These are phyloP conservation scores for Spisula subtruncata DNA, from an alignment of 2,888 invertebrate genomes.

Conservation along the genomic window DNA sequence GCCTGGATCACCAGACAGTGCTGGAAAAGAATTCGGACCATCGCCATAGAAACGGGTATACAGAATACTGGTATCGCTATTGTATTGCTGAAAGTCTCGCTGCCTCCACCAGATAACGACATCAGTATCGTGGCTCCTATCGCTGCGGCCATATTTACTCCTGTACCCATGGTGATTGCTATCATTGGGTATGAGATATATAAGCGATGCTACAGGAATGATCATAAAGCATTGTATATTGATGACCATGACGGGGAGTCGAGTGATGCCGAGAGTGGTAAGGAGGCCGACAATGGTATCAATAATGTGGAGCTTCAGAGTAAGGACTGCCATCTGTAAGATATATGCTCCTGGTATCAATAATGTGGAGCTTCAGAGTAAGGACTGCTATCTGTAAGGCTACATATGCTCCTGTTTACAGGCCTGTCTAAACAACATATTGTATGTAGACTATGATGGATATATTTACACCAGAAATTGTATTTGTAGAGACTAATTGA, in stretches of 20 bases:
- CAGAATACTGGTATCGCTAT: constrained; percentile 93
- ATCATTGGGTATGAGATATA: constrained; percentile 74
- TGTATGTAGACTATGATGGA: no score
- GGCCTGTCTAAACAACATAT: not conserved
- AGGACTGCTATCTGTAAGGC: not conserved
- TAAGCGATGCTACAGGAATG: constrained; percentile 72
- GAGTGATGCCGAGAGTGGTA: not conserved
- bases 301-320: constrained; percentile 15
- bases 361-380: constrained; percentile 13
- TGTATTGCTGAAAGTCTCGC: constrained; percentile 84
- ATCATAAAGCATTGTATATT: constrained; percentile 54
- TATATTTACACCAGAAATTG: no score
- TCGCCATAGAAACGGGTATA: constrained; percentile 94
- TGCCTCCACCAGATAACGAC: constrained; percentile 83
- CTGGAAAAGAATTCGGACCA: constrained; percentile 90
- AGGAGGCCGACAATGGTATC: not conserved
- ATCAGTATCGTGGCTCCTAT: constrained; percentile 91
- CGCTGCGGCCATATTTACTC: constrained; percentile 82
- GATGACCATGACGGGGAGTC: constrained; percentile 59
- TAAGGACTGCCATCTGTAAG: not conserved
- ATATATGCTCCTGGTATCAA: not conserved
- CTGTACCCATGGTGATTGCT: constrained; percentile 82
- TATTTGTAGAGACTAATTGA: no score
- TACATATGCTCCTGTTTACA: not conserved
- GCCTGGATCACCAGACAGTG: constrained; percentile 85